Base-by-base conservation (phyloP, 2,797 vertebrate species). In the Bradypus variegatus region DNA sequence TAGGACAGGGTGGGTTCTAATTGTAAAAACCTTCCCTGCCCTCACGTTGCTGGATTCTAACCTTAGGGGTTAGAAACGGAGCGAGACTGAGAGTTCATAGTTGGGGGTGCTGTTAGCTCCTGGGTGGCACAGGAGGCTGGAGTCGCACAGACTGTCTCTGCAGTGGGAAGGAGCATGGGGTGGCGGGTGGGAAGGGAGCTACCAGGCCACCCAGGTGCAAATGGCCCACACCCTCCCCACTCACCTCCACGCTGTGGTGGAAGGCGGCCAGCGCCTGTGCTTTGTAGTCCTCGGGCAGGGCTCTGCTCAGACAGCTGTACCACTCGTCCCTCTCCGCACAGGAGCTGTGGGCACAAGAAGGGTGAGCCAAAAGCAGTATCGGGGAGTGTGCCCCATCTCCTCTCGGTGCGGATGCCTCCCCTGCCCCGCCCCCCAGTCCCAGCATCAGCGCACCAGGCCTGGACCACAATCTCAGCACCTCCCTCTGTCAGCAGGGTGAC, bases 311-410 rank as follows among this genome's bases (percentile, higher is more conserved):
- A 75, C 98, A 98, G 96, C 97, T 98, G 96, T 98, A 98, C 99
- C 99, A 99, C 94, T 99, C 98, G 18, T 99, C 99, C 90, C 99
- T 98, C 96, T 99, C 99, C 0, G 98, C 97, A 58, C 98, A 98
- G 55, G 99, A 99, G 96, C 99, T 99, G 97, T 48, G 85, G 93
- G 95, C 85, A 86, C 25, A 91, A 95, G 94, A 67, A 67, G 29
- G 9, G 15, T 91, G 67, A 91, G 70, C 36, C 29, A 27, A 41
- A 45, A 58, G 38, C 27, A 31, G 79, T 4, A 23, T 36, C 53
- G n/a, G 23, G 50, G 50, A 50, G 77, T 6, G 50, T 9, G 33
- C 21, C 55, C 11, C 50, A 25, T 36, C 21, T 70, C 16, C 31
- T 65, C 62, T 45, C 27, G 5, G 41, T 13, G 48, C 50, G 33